A percentile compares a stretch with the other conserved stretches of the same genome.
phyloP scores from a whole-genome alignment of 2,888 invertebrate species.

The Pocota personata region DNA sequence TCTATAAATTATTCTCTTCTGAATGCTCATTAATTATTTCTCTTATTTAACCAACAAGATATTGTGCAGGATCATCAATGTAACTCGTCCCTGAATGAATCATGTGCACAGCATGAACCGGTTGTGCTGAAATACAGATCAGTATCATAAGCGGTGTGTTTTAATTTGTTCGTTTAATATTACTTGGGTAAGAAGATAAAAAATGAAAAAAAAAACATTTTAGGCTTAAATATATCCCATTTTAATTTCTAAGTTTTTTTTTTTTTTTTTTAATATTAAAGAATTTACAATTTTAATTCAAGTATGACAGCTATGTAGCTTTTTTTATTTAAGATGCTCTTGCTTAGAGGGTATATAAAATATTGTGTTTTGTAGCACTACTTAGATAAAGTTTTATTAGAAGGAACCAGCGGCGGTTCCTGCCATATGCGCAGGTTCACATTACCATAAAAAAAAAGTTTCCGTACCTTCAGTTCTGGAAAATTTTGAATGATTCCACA shows the following conservation, averaged over 20 bases:
- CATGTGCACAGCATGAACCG: not conserved
- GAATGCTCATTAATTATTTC: not conserved
- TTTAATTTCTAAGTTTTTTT: not conserved
- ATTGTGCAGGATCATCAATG: not conserved
- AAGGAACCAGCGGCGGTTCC: too few relatives aligned
- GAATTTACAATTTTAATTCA: too few relatives aligned
- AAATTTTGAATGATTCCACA: too few relatives aligned
- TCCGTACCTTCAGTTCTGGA: too few relatives aligned
- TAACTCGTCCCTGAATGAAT: slow-evolving; percentile 3
- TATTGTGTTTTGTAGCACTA: too few relatives aligned
- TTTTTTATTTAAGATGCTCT: too few relatives aligned
- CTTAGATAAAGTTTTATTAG: too few relatives aligned
- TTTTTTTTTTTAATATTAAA: not conserved
- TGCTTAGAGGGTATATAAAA: too few relatives aligned
- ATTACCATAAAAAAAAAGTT: too few relatives aligned
- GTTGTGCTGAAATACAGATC: slow-evolving; percentile 6
- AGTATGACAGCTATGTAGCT: too few relatives aligned
- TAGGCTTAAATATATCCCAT: not conserved
- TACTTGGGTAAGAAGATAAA: not conserved
- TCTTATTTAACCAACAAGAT: not conserved
- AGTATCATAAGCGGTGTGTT: not conserved
- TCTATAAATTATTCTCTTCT: not conserved
- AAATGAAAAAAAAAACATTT: not conserved
- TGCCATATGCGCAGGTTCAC: too few relatives aligned
- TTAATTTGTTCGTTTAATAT: not conserved